Conservation (phyloP, 2,888 invertebrate genomes). For the Minunthozetes semirufus region DNA sequence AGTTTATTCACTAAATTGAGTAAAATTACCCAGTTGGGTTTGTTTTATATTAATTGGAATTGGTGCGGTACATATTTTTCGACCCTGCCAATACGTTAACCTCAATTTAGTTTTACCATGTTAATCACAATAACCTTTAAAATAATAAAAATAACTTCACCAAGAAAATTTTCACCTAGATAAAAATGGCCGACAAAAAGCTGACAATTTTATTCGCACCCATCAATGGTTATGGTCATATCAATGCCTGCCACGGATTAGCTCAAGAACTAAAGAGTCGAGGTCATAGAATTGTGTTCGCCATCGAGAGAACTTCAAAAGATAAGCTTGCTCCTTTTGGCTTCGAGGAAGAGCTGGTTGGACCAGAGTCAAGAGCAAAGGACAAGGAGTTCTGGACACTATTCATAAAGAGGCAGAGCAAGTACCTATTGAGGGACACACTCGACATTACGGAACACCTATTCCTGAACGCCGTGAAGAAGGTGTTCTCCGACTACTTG, state of each 20-base stretch:
- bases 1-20: too few relatives aligned
- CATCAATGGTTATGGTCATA: slow-evolving; percentile 21
- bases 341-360: not conserved
- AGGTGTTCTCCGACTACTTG: not conserved
- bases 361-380: not conserved
- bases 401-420: not conserved
- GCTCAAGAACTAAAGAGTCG: not conserved
- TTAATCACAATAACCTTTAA: too few relatives aligned
- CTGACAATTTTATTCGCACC: slow-evolving; percentile 13
- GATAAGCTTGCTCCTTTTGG: slow-evolving; percentile 6
- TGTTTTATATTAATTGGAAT: too few relatives aligned
- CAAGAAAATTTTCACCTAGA: too few relatives aligned
- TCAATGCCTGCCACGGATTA: slow-evolving; percentile 20
- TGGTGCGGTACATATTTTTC: too few relatives aligned
- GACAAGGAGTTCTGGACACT: not conserved
- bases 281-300: slow-evolving; percentile 23
- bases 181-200: too few relatives aligned
- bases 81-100: too few relatives aligned
- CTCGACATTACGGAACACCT: not conserved
- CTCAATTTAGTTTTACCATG: too few relatives aligned
- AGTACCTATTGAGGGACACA: not conserved
- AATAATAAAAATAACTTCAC: too few relatives aligned
- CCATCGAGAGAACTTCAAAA: not conserved
- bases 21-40: too few relatives aligned
- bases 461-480: not conserved